Conservation (phyloP, 2,888 invertebrate species). For the Ormyrus pomaceus region DNA sequence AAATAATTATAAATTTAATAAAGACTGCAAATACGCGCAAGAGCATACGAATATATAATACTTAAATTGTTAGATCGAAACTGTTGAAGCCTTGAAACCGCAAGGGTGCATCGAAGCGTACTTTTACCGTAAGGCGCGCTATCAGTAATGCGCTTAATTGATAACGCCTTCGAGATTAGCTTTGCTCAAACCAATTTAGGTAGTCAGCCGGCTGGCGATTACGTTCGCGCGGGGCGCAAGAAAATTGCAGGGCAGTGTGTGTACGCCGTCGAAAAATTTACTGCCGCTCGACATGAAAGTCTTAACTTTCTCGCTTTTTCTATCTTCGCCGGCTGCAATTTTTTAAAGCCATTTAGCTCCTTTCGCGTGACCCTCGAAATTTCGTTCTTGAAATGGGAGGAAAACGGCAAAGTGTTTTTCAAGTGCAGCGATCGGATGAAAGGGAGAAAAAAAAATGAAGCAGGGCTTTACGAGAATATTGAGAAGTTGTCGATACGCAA, state of each 20-base stretch:
- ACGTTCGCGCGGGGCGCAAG: conserved; percentile 62
- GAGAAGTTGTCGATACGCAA: conserved; percentile 7
- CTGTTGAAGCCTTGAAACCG: not conserved
- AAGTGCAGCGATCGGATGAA: not conserved
- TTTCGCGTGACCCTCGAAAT: not conserved
- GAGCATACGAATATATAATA: not conserved
- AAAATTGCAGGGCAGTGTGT: conserved; percentile 60
- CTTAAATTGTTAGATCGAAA: not conserved
- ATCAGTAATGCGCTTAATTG: conserved; percentile 67
- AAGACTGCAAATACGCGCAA: too few relatives aligned
- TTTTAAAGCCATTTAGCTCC: conserved; percentile 14
- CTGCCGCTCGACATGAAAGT: conserved; percentile 66
- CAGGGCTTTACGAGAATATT: not conserved
- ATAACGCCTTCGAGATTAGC: conserved; percentile 70
- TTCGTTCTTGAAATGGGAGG: too few relatives aligned
- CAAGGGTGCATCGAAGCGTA: not conserved
- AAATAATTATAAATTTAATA: too few relatives aligned
- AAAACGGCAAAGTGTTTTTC: too few relatives aligned
- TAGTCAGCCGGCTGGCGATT: conserved; percentile 67
- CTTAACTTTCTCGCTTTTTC: conserved; percentile 57
- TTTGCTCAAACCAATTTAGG: conserved; percentile 67
- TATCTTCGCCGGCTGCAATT: conserved; percentile 24
- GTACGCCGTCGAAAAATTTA: conserved; percentile 62
- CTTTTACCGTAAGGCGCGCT: conserved; percentile 55
- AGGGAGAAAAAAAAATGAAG: too few relatives aligned